Conservation (phyloP, 2,888 invertebrate genomes). For the Oeneis ivallda region DNA sequence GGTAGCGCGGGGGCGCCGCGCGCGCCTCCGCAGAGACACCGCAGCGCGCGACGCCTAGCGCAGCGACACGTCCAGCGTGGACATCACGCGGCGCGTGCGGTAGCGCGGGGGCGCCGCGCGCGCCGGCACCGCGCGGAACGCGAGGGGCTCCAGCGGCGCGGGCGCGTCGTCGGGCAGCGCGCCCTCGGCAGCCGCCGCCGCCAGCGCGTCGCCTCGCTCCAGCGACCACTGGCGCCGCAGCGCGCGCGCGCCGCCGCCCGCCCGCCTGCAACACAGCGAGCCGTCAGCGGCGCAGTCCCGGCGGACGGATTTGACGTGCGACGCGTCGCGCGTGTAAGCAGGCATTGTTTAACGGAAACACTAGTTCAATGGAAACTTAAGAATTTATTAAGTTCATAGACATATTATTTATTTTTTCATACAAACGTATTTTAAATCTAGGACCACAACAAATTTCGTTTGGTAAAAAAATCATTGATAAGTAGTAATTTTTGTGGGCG, state of each 20-base stretch:
- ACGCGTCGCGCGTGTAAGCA: too few relatives aligned
- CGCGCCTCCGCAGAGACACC: constrained; percentile 22
- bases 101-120: constrained; percentile 49
- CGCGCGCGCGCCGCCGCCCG: constrained; percentile 48
- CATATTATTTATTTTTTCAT: too few relatives aligned
- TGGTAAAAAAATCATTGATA: too few relatives aligned
- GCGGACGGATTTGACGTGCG: too few relatives aligned
- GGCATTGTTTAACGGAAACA: too few relatives aligned
- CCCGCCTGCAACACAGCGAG: constrained; percentile 29
- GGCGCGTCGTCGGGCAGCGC: constrained; percentile 41
- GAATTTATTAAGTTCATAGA: too few relatives aligned
- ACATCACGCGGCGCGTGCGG: constrained; percentile 50
- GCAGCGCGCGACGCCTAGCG: constrained; percentile 12
- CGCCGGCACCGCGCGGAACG: constrained; percentile 39
- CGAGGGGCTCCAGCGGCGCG: constrained; percentile 41
- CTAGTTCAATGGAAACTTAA: too few relatives aligned
- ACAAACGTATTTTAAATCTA: too few relatives aligned
- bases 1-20: constrained; percentile 51
- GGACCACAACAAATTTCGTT: too few relatives aligned
- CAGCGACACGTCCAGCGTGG: constrained; percentile 33
- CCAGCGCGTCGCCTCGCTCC: constrained; percentile 66
- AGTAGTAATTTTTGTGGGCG: too few relatives aligned
- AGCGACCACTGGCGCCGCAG: constrained; percentile 71
- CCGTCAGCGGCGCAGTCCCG: too few relatives aligned
- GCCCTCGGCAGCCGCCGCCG: constrained; percentile 53